phyloP scores from a whole-genome alignment of 2,113 vertebrate species.

The Poeciliopsis retropinna region DNA sequence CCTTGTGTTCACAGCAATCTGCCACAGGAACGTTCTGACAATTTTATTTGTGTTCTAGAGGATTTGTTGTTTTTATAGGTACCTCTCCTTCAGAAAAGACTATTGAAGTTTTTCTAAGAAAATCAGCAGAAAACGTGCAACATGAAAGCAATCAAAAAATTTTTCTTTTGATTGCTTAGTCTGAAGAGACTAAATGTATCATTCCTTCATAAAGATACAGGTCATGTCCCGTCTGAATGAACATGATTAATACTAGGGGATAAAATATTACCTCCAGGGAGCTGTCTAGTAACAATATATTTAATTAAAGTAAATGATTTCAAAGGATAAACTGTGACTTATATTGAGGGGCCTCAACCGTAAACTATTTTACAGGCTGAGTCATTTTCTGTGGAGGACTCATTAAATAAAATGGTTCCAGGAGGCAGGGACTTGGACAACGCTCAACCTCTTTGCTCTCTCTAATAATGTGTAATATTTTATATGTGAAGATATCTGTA shows the following conservation, averaged over 20 bases:
- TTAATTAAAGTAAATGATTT: conserved; percentile 78
- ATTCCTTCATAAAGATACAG: conserved; percentile 28
- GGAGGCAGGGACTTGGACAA: conserved; percentile 21
- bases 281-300: conserved; percentile 75
- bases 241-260: conserved; percentile 72
- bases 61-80: not conserved
- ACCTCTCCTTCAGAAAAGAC: not conserved
- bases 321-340: conserved; percentile 71
- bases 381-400: conserved; percentile 54
- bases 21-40: conserved; percentile 3
- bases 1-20: not conserved
- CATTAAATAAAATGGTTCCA: conserved; percentile 67
- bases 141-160: not conserved
- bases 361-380: conserved; percentile 60
- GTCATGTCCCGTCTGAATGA: conserved; percentile 58
- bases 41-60: not conserved
- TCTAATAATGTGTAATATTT: conserved; percentile 2
- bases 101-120: not conserved
- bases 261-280: conserved; percentile 67
- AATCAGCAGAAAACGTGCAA: not conserved
- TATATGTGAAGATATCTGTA: not conserved
- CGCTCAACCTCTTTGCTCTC: conserved; percentile 5
- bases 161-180: no score
- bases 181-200: conserved; percentile 25
- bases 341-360: conserved; percentile 45